These are phyloP conservation scores for Colletes collaris DNA, from an alignment of 2,888 invertebrate species.

Conservation along the genomic window DNA sequence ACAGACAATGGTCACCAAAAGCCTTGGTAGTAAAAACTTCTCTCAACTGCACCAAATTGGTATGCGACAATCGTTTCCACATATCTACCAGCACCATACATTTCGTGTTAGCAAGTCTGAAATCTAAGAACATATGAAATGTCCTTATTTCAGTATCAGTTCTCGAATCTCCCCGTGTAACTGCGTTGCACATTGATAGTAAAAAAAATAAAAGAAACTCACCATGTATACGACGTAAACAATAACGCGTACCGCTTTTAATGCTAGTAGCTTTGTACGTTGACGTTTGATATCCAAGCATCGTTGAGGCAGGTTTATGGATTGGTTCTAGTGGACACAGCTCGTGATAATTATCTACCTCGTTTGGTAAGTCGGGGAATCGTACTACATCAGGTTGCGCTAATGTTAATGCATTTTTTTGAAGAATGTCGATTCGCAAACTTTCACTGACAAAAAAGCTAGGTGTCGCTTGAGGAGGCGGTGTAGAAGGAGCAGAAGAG, in stretches of 20 bases:
- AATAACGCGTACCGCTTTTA: conserved; percentile 93
- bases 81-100: conserved; percentile 93
- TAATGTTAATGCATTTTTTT: conserved; percentile 89
- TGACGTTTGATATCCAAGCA: conserved; percentile 90
- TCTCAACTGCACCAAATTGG: conserved; percentile 95
- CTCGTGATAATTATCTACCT: conserved; percentile 95
- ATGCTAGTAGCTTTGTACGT: conserved; percentile 95
- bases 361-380: conserved; percentile 91
- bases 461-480: conserved; percentile 81
- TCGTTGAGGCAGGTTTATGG: conserved; percentile 87
- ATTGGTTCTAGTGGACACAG: conserved; percentile 92
- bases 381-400: conserved; percentile 89
- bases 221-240: conserved; percentile 94
- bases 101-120: conserved; percentile 92
- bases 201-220: conserved; percentile 64
- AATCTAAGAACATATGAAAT: conserved; percentile 84
- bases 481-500: conserved; percentile 78
- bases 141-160: conserved; percentile 38
- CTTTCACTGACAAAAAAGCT: conserved; percentile 94
- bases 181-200: not conserved
- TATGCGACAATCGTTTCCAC: conserved; percentile 98
- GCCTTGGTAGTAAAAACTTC: conserved; percentile 98
- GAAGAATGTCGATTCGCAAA: conserved; percentile 90
- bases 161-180: not conserved
- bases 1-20: conserved; percentile 97